phyloP scores from a whole-genome alignment of 2,113 vertebrate species.

The Euleptes europaea region DNA sequence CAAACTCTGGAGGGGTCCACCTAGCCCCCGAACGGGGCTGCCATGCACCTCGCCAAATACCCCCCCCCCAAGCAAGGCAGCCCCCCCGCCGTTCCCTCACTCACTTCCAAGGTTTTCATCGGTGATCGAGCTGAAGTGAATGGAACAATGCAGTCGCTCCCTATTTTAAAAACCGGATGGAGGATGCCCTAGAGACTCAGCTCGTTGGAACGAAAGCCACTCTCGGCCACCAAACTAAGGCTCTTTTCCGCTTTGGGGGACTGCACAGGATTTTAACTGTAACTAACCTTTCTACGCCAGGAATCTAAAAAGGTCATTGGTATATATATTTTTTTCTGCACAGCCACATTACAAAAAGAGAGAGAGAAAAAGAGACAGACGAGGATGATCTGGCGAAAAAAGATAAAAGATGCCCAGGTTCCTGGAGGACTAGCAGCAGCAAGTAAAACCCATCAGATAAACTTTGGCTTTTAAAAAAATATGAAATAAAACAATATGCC shows the following conservation, averaged over 20 bases:
- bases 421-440: slow-evolving; percentile 69
- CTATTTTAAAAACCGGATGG: neutral
- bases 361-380: too few relatives aligned
- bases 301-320: slow-evolving; percentile 27
- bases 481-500: slow-evolving; percentile 16
- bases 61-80: fast-evolving
- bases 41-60: neutral
- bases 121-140: neutral
- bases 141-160: slow-evolving; percentile 7
- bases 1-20: neutral
- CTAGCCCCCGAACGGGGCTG: neutral
- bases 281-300: slow-evolving; percentile 43
- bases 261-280: slow-evolving; percentile 24
- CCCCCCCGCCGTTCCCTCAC: neutral
- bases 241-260: slow-evolving; percentile 28
- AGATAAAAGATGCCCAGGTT: slow-evolving; percentile 35
- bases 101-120: neutral
- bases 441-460: slow-evolving; percentile 65
- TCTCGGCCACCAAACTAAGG: slow-evolving; percentile 26
- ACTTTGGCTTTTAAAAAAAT: slow-evolving; percentile 77
- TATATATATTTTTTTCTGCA: slow-evolving; percentile 27
- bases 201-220: slow-evolving; percentile 43
- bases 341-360: neutral
- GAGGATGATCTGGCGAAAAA: slow-evolving; percentile 28
- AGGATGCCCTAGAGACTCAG: slow-evolving; percentile 4